phyloP scores from a whole-genome alignment of 2,113 vertebrate genomes.

The Ciconia maguari region DNA sequence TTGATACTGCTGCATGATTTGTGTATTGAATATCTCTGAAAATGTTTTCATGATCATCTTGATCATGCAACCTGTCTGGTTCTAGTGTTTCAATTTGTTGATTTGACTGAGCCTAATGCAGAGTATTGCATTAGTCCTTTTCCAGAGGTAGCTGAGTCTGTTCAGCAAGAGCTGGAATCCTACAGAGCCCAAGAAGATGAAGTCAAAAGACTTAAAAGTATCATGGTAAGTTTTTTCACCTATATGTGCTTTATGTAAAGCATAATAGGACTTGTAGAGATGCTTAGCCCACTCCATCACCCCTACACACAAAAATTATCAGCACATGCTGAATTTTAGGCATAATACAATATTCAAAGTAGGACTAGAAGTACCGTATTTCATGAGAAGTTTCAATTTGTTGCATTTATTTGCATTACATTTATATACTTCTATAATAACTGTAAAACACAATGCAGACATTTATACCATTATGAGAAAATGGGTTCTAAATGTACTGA shows the following conservation, averaged over 20 bases:
- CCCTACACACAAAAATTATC: background rate
- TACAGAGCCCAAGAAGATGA: slow-evolving; percentile 97
- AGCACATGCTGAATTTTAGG: background rate
- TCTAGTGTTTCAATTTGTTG: background rate
- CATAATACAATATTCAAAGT: background rate
- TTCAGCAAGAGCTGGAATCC: slow-evolving; percentile 92
- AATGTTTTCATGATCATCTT: background rate
- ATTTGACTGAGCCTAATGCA: slow-evolving; percentile 31
- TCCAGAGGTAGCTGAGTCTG: slow-evolving; percentile 96
- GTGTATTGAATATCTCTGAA: background rate
- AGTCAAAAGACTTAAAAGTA: slow-evolving; percentile 95
- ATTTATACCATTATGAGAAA: background rate
- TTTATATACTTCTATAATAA: background rate
- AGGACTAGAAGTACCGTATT: background rate
- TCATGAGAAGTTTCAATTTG: background rate
- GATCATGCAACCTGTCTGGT: background rate
- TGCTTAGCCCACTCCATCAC: background rate
- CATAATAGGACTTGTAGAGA: background rate
- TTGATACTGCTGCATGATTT: background rate
- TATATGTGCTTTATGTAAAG: background rate
- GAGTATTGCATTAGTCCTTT: slow-evolving; percentile 83
- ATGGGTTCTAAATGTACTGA: background rate
- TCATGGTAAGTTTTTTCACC: slow-evolving; percentile 84
- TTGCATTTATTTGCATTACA: background rate
- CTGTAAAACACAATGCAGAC: background rate